Base-by-base conservation (phyloP, 2,888 invertebrate species). In the Metalampra italica region DNA sequence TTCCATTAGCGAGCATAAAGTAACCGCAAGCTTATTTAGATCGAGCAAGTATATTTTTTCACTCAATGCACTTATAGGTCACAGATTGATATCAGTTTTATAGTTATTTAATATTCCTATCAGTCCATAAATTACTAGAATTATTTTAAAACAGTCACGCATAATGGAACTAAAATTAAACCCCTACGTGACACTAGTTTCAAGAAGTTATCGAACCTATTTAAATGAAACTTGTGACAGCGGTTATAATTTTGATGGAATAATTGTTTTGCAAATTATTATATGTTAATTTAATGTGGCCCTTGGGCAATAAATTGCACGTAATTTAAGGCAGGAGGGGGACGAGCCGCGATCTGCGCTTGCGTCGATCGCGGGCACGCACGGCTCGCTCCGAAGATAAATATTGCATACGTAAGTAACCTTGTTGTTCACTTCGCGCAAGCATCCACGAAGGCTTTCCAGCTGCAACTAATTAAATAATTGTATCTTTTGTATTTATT, bases 211-310 rank as follows among this genome's bases (percentile, higher is more conserved):
- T 44, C 11, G 41, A 43, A 39, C 39, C 39, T 41, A 46, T 46
- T 43, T 43, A 43, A 38, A 32, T 45, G 37, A 30, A 12, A 22
- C 34, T 29, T 51, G 64, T 68, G 62, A 63, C 65, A 64, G 51
- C 64, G 59, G 68, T 73, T 70, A 72, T 57, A 62, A 59, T 70
- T 78, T 71, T 76, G 68, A 76, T 78, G 66, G 74, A 71, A 81
- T 83, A 82, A 82, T 82, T 78, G 71, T 78, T n/a, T 76, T 70
- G 71, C 57, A 75, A 81, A 81, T 81, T 72, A 75, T 71, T 73
- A 66, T 75, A 72, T 69, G 75, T 73, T 82, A 81, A 79, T 79
- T 74, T 75, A 78, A 73, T 75, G 62, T 67, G 64, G 71, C 66
- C 73, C 70, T 71, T 70, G 59, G 68, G 76, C 68, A 75, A 78